Percentiles rank a stretch among this genome's conserved stretches.
Conservation (phyloP, 1,140 invertebrate species). For the Mactra quadrangularis region DNA sequence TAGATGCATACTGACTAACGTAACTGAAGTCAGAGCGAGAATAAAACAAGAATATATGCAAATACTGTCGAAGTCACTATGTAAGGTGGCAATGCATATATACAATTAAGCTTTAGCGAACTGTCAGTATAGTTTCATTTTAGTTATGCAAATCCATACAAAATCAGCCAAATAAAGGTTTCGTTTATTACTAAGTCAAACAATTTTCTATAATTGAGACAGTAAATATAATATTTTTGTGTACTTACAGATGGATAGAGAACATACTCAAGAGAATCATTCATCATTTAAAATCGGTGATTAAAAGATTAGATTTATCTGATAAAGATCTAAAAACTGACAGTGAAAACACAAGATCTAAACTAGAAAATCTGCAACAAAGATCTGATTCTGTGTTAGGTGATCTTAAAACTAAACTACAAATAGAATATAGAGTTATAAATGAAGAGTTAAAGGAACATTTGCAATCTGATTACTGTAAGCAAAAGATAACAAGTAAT, state of each 20-base stretch:
- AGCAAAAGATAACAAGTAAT: not conserved
- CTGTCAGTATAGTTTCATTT: no score
- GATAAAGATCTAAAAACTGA: conserved; percentile 64
- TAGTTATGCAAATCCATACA: no score
- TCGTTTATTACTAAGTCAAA: no score
- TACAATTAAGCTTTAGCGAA: no score
- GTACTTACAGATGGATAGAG: conserved; percentile 75
- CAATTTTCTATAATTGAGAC: no score
- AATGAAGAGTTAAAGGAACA: conserved; percentile 4
- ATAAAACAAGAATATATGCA: no score
- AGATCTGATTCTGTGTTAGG: conserved; percentile 56
- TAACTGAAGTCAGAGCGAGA: no score
- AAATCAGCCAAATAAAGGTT: no score
- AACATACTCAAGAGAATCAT: conserved; percentile 63
- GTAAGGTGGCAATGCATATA: no score
- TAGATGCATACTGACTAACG: no score
- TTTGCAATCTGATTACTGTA: conserved; percentile 12
- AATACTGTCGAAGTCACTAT: no score
- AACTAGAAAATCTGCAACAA: conserved; percentile 59
- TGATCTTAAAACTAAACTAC: conserved; percentile 38
- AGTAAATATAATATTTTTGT: no score
- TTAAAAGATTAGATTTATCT: conserved; percentile 57
- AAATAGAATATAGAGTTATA: conserved; percentile 25
- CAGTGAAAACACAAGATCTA: conserved; percentile 48
- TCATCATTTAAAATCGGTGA: conserved; percentile 62